phyloP scores from a whole-genome alignment of 2,888 invertebrate species.

The Physocephala rufipes region DNA sequence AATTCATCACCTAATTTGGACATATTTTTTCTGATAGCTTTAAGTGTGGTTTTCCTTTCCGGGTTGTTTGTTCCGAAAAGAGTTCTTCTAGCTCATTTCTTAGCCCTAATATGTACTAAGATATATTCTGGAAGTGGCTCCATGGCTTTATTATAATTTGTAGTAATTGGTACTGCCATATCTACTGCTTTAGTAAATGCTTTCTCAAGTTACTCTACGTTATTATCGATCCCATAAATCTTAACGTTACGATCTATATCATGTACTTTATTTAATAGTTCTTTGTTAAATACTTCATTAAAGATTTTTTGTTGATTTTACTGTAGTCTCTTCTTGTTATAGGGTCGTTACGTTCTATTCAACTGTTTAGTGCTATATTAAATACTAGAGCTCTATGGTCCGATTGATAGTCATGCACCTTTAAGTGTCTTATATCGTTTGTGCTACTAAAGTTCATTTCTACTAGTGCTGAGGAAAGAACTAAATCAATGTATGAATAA shows the following conservation, averaged over 20 bases:
- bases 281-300: not conserved
- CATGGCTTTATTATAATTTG: not conserved
- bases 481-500: not conserved
- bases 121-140: not conserved
- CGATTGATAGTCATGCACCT: not conserved
- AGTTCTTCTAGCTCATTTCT: not conserved
- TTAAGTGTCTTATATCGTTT: not conserved
- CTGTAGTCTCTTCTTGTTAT: not conserved
- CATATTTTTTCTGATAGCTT: not conserved
- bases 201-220: not conserved
- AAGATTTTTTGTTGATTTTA: not conserved
- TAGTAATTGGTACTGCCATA: not conserved
- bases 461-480: not conserved
- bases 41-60: not conserved
- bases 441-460: not conserved
- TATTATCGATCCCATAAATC: not conserved
- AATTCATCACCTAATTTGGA: not conserved
- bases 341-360: not conserved
- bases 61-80: not conserved
- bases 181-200: not conserved
- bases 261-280: not conserved
- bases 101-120: not conserved
- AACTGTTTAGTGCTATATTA: not conserved
- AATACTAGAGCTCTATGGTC: slow-evolving; percentile 6
- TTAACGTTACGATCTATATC: not conserved